Evolutionary conservation across 2,888 invertebrate species (phyloP).

Genomic region (Myopa tessellatipennis): DNA sequence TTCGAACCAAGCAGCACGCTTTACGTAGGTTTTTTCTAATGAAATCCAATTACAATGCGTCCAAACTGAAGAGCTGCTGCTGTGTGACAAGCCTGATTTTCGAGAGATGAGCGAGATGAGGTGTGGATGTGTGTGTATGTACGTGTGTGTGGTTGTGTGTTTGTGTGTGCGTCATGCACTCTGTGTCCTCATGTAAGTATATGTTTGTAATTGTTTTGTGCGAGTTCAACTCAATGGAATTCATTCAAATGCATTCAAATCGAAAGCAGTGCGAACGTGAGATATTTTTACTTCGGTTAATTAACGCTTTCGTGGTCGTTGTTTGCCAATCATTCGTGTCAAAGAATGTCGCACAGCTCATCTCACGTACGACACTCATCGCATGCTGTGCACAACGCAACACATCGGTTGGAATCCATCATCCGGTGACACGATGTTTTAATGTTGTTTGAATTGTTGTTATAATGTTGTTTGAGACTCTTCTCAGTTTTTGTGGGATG

Average conservation of each 20-base stretch:
- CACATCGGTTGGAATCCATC: not conserved
- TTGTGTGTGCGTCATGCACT: no score
- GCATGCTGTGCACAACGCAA: not conserved
- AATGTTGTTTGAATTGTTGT: no score
- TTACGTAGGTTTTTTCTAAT: not conserved
- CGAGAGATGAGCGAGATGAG: conserved; percentile 37
- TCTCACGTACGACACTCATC: conserved; percentile 26
- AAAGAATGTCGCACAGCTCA: conserved; percentile 28
- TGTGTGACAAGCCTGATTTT: not conserved
- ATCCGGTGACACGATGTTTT: not conserved
- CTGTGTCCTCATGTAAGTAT: no score
- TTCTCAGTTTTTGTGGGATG: no score
- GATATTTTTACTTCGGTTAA: conserved; percentile 34
- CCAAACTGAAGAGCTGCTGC: conserved; percentile 25
- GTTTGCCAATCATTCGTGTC: conserved; percentile 27
- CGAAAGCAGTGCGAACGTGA: conserved; percentile 27
- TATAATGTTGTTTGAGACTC: no score
- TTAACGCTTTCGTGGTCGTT: conserved; percentile 28
- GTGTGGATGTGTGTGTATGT: conserved; percentile 16
- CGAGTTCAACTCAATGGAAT: conserved; percentile 30
- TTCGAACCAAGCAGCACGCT: not conserved
- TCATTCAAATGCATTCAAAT: conserved; percentile 33
- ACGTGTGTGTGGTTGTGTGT: conserved; percentile 13
- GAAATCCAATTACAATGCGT: conserved; percentile 32
- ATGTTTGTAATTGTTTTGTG: not conserved